Percentiles rank a stretch among this genome's conserved stretches.
Evolutionary conservation across 2,888 invertebrate species (phyloP).

Genomic region (Dexiosoma caninum): DNA sequence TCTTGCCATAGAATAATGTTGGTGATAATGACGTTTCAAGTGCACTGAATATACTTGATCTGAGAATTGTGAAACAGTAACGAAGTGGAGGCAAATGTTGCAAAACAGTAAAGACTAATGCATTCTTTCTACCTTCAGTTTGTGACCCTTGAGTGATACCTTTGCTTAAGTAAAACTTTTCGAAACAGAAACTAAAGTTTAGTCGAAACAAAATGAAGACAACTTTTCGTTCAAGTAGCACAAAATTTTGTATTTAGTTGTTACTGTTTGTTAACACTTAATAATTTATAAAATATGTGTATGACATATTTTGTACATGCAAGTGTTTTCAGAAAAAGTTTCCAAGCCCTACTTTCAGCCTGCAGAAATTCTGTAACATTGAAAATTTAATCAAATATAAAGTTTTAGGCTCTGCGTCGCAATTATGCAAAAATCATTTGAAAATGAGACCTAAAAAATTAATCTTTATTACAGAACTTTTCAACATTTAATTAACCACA

Average conservation of each 20-base stretch:
- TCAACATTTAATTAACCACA: slow-evolving; percentile 2
- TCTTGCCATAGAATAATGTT: slow-evolving; percentile 24
- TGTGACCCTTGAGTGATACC: slow-evolving; percentile 24
- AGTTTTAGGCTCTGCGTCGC: neutral
- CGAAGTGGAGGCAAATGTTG: neutral
- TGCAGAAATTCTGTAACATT: neutral
- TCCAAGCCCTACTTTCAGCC: neutral
- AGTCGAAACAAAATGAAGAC: neutral
- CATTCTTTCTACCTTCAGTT: slow-evolving; percentile 3
- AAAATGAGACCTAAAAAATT: neutral
- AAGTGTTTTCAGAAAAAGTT: neutral
- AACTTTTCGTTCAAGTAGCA: slow-evolving; percentile 14
- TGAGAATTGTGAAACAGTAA: neutral
- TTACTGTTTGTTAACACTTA: neutral
- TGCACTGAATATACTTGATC: slow-evolving; percentile 32
- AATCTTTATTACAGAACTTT: neutral
- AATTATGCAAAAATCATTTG: neutral
- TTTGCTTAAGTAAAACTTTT: slow-evolving; percentile 33
- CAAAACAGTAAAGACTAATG: neutral
- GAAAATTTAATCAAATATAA: neutral
- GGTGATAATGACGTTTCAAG: slow-evolving; percentile 48
- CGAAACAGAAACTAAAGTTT: slow-evolving; percentile 15
- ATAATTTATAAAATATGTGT: slow-evolving; percentile 20
- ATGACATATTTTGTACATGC: neutral
- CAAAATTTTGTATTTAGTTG: neutral